Percentiles rank a stretch among this genome's conserved stretches.
Evolutionary conservation across 1,140 invertebrate species (phyloP).

Genomic region (Drusus annulatus): DNA sequence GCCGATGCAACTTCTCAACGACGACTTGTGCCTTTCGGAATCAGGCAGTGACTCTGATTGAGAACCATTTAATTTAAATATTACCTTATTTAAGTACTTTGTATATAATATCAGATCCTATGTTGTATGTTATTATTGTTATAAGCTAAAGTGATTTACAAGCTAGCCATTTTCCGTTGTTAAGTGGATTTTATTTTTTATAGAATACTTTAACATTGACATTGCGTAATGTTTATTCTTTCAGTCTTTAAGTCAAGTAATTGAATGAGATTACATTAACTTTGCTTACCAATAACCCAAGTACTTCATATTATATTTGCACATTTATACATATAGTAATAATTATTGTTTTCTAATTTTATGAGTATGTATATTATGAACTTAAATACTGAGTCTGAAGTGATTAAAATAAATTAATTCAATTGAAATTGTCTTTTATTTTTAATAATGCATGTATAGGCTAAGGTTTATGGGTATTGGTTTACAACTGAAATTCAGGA

Average conservation of each 20-base stretch:
- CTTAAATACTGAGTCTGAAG: conserved; percentile 52
- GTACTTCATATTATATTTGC: conserved; percentile 27
- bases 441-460: too few relatives aligned
- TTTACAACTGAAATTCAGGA: too few relatives aligned
- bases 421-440: conserved; percentile 13
- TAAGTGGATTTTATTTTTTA: conserved; percentile 46
- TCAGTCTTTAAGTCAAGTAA: conserved; percentile 31
- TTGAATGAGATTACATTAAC: conserved; percentile 10
- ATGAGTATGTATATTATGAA: conserved; percentile 51
- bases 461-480: too few relatives aligned
- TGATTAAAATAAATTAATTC: conserved; percentile 52
- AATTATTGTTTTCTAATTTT: conserved; percentile 57
- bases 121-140: conserved; percentile 42
- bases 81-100: conserved; percentile 44
- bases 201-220: conserved; percentile 32
- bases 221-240: conserved; percentile 28
- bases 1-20: conserved; percentile 76
- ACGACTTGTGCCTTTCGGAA: conserved; percentile 85
- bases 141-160: conserved; percentile 52
- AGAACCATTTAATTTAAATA: conserved; percentile 58
- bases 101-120: conserved; percentile 52
- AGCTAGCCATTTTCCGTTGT: conserved; percentile 50
- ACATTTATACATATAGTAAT: conserved; percentile 40
- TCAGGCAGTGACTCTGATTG: conserved; percentile 70
- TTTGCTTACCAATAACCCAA: conserved; percentile 54